phyloP scores from a whole-genome alignment of 2,888 invertebrate species.

The Sesia bembeciformis region DNA sequence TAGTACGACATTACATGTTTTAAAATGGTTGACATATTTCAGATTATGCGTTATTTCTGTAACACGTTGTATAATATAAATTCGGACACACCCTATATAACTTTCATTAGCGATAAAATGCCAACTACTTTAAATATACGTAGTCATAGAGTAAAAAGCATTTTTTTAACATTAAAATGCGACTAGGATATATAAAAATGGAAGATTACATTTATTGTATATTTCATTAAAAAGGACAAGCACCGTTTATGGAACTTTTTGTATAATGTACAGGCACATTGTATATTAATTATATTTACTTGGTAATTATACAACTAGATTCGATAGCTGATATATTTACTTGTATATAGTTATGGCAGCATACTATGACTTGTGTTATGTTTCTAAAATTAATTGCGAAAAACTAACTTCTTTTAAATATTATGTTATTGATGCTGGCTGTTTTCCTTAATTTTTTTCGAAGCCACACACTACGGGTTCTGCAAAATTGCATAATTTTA shows the following conservation, averaged over 20 bases:
- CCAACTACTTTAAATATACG: constrained; percentile 9
- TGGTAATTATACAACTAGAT: constrained; percentile 11
- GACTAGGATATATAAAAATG: constrained; percentile 30
- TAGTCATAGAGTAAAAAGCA: constrained; percentile 35
- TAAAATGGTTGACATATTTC: too few species aligned
- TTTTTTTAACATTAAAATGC: constrained; percentile 31
- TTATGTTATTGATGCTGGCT: constrained; percentile 6
- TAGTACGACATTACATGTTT: too few species aligned
- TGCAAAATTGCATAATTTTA: constrained; percentile 4
- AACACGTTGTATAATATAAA: too few species aligned
- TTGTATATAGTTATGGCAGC: background rate
- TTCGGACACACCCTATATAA: too few species aligned
- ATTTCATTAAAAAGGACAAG: constrained; percentile 27
- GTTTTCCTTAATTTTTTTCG: too few species aligned
- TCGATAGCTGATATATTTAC: constrained; percentile 6
- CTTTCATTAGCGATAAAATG: background rate
- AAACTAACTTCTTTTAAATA: constrained; percentile 6
- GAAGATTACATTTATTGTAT: constrained; percentile 27
- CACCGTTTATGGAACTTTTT: constrained; percentile 42
- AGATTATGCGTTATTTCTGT: too few species aligned
- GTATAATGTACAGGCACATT: constrained; percentile 52
- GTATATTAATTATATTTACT: constrained; percentile 20
- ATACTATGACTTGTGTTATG: background rate
- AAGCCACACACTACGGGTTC: constrained; percentile 9
- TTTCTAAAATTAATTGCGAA: constrained; percentile 8